Conservation (phyloP, 2,888 invertebrate species). For the Conops quadrifasciatus region DNA sequence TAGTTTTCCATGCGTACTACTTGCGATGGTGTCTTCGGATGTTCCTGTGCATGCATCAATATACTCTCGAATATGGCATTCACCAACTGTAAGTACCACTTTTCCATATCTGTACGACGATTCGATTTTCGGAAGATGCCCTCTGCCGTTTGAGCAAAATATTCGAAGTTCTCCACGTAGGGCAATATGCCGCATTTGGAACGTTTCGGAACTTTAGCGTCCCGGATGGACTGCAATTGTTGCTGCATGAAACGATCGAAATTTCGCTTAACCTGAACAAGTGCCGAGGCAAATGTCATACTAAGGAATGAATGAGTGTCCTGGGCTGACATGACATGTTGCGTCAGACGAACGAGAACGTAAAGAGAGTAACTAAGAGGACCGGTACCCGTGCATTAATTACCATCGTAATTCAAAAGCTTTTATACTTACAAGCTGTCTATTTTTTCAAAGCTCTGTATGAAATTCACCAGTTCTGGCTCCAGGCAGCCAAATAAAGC, state of each 20-base stretch:
- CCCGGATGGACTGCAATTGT: constrained; percentile 82
- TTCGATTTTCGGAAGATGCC: constrained; percentile 86
- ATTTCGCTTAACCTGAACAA: constrained; percentile 87
- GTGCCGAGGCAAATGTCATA: constrained; percentile 84
- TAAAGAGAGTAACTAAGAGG: constrained; percentile 87
- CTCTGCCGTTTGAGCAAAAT: constrained; percentile 87
- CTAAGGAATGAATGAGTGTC: constrained; percentile 87
- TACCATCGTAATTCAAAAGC: background rate
- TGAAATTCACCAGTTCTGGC: constrained; percentile 84
- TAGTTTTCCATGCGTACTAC: constrained; percentile 97
- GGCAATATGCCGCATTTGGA: constrained; percentile 89
- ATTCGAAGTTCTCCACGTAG: constrained; percentile 90
- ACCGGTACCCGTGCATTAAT: too few species aligned
- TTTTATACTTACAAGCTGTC: constrained; percentile 84
- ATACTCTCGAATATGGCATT: constrained; percentile 86
- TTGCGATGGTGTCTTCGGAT: constrained; percentile 90
- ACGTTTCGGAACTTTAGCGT: constrained; percentile 72
- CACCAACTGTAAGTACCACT: constrained; percentile 87
- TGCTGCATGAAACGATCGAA: constrained; percentile 92
- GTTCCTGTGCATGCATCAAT: constrained; percentile 78
- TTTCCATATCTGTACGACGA: constrained; percentile 88
- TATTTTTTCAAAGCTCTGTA: constrained; percentile 84
- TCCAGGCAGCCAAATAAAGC: constrained; percentile 90
- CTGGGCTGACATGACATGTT: constrained; percentile 91
- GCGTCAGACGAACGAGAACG: constrained; percentile 88